phyloP scores from a whole-genome alignment of 1,140 invertebrate genomes.

The Drosophila paulistorum region DNA sequence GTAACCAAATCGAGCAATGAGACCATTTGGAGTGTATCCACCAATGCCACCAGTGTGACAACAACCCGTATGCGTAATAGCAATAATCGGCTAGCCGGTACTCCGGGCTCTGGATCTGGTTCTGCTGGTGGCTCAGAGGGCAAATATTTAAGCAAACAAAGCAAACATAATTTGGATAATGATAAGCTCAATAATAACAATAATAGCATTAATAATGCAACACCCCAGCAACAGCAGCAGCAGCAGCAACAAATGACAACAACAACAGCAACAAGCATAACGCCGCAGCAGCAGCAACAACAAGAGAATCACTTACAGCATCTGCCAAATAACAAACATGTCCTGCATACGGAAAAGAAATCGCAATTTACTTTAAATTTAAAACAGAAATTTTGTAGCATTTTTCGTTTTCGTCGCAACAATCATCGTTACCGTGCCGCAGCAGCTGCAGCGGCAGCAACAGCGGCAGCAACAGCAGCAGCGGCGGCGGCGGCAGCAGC shows the following conservation, averaged over 20 bases:
- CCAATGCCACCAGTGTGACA: slow-evolving; percentile 51
- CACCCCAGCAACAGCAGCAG: slow-evolving; percentile 34
- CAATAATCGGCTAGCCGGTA: slow-evolving; percentile 50
- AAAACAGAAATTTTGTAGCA: slow-evolving; percentile 93
- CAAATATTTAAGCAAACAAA: slow-evolving; percentile 70
- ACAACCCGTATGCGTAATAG: slow-evolving; percentile 69
- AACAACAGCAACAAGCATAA: slow-evolving; percentile 17
- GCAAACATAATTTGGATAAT: slow-evolving; percentile 77
- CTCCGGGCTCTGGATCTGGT: slow-evolving; percentile 68
- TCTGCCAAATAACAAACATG: slow-evolving; percentile 79
- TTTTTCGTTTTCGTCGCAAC: slow-evolving; percentile 88
- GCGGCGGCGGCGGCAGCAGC: slow-evolving; percentile 26
- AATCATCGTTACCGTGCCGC: slow-evolving; percentile 80
- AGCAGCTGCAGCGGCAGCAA: slow-evolving; percentile 18
- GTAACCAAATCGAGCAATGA: slow-evolving; percentile 74
- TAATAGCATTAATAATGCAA: slow-evolving; percentile 29
- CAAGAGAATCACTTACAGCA: slow-evolving; percentile 34
- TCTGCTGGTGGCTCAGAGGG: slow-evolving; percentile 54
- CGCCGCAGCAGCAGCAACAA: slow-evolving; percentile 23
- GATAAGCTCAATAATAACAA: slow-evolving; percentile 82
- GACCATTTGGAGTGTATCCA: slow-evolving; percentile 72
- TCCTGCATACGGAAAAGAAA: slow-evolving; percentile 78
- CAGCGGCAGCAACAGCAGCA: slow-evolving; percentile 13
- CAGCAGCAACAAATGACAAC: slow-evolving; percentile 24
- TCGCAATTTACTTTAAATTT: slow-evolving; percentile 86